phyloP scores from a whole-genome alignment of 2,797 vertebrate species.

The Cottoperca gobio region DNA sequence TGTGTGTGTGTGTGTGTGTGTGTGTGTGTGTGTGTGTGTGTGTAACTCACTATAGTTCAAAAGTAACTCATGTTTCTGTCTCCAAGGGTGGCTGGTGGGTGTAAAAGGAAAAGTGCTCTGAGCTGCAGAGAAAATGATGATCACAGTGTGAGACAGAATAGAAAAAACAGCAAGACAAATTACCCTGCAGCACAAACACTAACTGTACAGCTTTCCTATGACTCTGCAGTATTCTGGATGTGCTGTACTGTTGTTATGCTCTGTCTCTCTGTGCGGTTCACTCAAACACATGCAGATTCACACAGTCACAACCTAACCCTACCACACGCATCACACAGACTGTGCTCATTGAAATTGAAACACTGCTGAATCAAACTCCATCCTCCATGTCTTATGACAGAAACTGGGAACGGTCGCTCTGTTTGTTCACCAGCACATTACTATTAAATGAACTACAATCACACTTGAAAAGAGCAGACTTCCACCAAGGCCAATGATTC shows the following conservation, averaged over 20 bases:
- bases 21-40: slow-evolving; percentile 17
- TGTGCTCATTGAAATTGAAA: slow-evolving; percentile 25
- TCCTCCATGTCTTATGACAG: background rate
- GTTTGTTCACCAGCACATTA: background rate
- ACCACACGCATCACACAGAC: background rate
- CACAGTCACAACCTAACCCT: background rate
- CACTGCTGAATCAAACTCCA: background rate
- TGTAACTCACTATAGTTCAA: slow-evolving; percentile 24
- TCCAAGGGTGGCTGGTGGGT: slow-evolving; percentile 46
- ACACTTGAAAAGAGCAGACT: too few species aligned
- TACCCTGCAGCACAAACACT: slow-evolving; percentile 19
- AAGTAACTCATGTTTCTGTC: slow-evolving; percentile 36
- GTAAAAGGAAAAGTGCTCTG: slow-evolving; percentile 24
- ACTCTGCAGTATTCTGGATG: slow-evolving; percentile 47
- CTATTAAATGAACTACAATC: slow-evolving; percentile 4
- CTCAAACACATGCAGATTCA: slow-evolving; percentile 1
- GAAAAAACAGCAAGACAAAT: slow-evolving; percentile 53
- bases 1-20: slow-evolving; percentile 11
- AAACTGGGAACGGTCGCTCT: background rate
- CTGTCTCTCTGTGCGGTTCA: background rate
- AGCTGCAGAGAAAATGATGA: slow-evolving; percentile 53
- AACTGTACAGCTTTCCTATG: slow-evolving; percentile 25
- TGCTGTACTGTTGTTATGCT: slow-evolving; percentile 3
- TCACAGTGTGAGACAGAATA: slow-evolving; percentile 34
- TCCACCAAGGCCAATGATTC: too few species aligned